These are phyloP conservation scores for Balaeniceps rex DNA, from an alignment of 2,113 vertebrate genomes.

Conservation along the genomic window DNA sequence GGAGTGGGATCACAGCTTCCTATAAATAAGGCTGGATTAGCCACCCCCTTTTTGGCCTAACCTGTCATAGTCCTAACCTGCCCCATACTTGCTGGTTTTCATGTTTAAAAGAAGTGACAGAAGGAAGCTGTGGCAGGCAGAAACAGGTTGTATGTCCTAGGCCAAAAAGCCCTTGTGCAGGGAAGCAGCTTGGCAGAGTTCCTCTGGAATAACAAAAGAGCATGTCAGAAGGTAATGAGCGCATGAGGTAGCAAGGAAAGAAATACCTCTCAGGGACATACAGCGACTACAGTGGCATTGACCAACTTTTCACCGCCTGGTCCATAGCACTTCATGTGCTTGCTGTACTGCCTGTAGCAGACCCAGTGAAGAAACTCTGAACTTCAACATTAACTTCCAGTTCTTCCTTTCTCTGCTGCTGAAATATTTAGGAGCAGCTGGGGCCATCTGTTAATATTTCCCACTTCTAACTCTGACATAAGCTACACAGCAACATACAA, in stretches of 20 bases:
- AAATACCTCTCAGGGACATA: background rate
- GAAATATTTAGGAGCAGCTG: background rate
- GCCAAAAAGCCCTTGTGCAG: background rate
- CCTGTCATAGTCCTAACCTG: background rate
- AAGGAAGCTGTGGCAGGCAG: background rate
- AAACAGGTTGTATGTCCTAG: background rate
- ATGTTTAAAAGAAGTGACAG: background rate
- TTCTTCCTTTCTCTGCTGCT: background rate
- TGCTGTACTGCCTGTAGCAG: background rate
- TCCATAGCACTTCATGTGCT: background rate
- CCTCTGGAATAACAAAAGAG: background rate
- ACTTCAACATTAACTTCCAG: background rate
- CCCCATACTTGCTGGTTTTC: background rate
- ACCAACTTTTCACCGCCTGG: background rate
- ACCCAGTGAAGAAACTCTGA: background rate
- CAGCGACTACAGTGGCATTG: background rate
- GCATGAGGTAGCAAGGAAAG: background rate
- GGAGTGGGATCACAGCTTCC: background rate
- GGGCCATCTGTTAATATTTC: background rate
- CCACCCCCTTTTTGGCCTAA: background rate
- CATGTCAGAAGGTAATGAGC: background rate
- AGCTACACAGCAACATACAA: background rate
- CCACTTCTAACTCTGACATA: background rate
- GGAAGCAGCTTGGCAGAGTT: background rate
- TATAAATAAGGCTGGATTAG: background rate